A percentile compares a stretch with the other conserved stretches of the same genome.
phyloP scores from a whole-genome alignment of 2,888 invertebrate genomes.

The Diachrysia chrysitis region DNA sequence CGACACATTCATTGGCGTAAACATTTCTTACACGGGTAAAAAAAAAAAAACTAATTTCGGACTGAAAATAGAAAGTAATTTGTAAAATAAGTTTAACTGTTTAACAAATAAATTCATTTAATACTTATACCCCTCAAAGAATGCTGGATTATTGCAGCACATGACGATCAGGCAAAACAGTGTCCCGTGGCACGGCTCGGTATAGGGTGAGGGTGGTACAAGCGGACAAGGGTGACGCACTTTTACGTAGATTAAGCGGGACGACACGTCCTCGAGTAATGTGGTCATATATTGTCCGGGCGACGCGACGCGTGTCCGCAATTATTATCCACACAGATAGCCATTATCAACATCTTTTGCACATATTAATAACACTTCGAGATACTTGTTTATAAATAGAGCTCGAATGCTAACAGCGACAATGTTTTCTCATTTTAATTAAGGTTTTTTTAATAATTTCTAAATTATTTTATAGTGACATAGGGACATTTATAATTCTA shows the following conservation, averaged over 20 bases:
- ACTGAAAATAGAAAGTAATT: constrained; percentile 18
- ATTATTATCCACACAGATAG: constrained; percentile 76
- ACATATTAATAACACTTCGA: constrained; percentile 51
- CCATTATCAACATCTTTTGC: constrained; percentile 56
- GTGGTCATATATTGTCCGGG: constrained; percentile 87
- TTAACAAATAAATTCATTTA: constrained; percentile 50
- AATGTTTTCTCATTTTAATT: constrained; percentile 13
- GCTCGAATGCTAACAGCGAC: constrained; percentile 19
- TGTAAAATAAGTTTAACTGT: constrained; percentile 30
- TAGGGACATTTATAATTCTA: constrained; percentile 13
- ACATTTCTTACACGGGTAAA: not conserved
- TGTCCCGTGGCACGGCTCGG: constrained; percentile 49
- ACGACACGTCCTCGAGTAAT: constrained; percentile 88
- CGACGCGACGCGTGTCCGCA: constrained; percentile 81
- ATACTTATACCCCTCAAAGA: constrained; percentile 40
- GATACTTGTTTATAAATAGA: constrained; percentile 51
- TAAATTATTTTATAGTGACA: constrained; percentile 2
- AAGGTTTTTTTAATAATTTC: constrained; percentile 7
- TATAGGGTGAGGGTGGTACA: constrained; percentile 70
- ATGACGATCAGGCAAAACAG: constrained; percentile 58
- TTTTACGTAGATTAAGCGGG: constrained; percentile 85
- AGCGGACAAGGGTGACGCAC: constrained; percentile 84
- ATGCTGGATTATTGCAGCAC: constrained; percentile 55
- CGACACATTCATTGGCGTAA: not conserved
- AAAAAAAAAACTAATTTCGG: constrained; percentile 19